phyloP scores from a whole-genome alignment of 2,113 vertebrate genomes.

The Empidonax traillii region DNA sequence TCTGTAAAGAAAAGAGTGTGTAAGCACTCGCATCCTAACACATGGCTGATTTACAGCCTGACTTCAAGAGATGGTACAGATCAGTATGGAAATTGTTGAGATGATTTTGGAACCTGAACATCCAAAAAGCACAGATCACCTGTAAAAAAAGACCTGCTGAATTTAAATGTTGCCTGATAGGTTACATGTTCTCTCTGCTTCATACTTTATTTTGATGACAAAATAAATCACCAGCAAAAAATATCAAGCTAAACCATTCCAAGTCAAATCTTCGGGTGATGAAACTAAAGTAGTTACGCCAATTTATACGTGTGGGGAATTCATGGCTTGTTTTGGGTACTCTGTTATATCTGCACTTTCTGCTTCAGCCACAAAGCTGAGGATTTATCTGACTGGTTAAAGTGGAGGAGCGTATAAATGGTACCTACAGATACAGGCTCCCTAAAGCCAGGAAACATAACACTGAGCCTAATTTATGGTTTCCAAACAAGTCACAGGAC shows the following conservation, averaged over 20 bases:
- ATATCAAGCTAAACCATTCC: background rate
- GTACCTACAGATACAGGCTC: background rate
- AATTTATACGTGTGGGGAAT: background rate
- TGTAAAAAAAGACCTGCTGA: background rate
- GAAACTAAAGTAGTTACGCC: background rate
- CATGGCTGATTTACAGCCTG: background rate
- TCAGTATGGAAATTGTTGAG: background rate
- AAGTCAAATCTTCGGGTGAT: background rate
- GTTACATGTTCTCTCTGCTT: background rate
- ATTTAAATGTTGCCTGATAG: background rate
- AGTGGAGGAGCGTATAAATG: background rate
- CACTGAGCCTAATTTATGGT: background rate
- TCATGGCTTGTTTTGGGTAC: background rate
- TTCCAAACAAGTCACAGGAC: background rate
- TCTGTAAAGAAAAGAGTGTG: background rate
- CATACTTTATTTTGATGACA: background rate
- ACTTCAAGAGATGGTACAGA: background rate
- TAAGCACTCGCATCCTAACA: background rate
- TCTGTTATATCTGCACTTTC: background rate
- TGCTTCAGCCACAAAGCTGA: background rate
- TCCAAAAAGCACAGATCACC: background rate
- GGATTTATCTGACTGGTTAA: background rate
- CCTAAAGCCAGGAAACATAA: background rate
- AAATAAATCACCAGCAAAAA: background rate
- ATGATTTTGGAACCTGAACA: background rate